Evolutionary conservation across 2,113 vertebrate species (phyloP).

Genomic region (Balaeniceps rex): DNA sequence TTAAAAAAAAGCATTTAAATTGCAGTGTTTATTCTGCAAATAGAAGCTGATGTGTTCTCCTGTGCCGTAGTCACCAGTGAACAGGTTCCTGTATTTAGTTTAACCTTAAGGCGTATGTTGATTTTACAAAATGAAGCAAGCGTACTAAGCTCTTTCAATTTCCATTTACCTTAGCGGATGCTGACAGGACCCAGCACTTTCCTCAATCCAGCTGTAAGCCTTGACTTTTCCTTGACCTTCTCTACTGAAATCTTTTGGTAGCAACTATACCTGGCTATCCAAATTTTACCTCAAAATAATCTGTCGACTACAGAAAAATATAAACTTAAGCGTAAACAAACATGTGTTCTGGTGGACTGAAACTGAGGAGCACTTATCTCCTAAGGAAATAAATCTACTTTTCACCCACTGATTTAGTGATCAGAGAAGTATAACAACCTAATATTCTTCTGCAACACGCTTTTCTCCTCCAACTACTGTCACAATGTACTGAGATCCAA

Average conservation of each 20-base stretch:
- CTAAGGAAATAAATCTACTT: slow-evolving; percentile 7
- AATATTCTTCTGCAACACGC: background rate
- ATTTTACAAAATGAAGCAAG: slow-evolving; percentile 44
- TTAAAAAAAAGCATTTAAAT: background rate
- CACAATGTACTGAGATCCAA: background rate
- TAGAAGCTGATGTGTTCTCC: background rate
- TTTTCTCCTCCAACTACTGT: slow-evolving; percentile 30
- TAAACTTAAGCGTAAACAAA: background rate
- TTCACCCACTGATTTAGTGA: background rate
- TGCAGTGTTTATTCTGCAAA: background rate
- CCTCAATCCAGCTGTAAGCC: background rate
- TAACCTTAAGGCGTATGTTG: slow-evolving; percentile 37
- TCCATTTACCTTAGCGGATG: background rate
- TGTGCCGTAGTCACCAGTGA: background rate
- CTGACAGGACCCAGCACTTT: background rate
- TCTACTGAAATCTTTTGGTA: background rate
- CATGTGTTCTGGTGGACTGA: background rate
- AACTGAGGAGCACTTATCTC: background rate
- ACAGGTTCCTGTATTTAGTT: slow-evolving; percentile 16
- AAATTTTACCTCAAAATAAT: slow-evolving; percentile 22
- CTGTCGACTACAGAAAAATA: background rate
- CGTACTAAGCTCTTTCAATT: background rate
- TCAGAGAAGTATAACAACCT: background rate
- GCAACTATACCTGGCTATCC: background rate
- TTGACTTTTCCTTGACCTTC: slow-evolving; percentile 18